Evolutionary conservation across 2,797 vertebrate species (phyloP).

Genomic region (Xiphophorus birchmanni): DNA sequence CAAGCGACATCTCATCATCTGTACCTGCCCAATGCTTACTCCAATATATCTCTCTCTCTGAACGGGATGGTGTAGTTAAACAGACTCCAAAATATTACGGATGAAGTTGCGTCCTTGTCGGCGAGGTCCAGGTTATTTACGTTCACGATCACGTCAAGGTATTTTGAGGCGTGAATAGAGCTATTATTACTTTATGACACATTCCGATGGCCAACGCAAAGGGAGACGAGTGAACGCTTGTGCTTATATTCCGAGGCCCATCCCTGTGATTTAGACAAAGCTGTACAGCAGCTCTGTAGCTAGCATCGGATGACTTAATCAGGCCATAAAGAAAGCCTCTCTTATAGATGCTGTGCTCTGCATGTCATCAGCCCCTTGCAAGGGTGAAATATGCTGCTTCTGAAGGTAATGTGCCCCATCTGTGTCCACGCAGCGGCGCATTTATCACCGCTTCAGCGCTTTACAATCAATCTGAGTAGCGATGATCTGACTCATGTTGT

Average conservation of each 20-base stretch:
- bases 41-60: background rate
- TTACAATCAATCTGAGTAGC: slow-evolving; percentile 75
- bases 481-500: slow-evolving; percentile 75
- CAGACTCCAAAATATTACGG: background rate
- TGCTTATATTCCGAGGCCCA: slow-evolving; percentile 46
- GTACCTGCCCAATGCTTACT: too few species aligned
- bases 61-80: background rate
- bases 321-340: slow-evolving; percentile 77
- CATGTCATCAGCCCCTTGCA: slow-evolving; percentile 77
- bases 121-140: background rate
- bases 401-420: slow-evolving; percentile 83
- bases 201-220: slow-evolving; percentile 54
- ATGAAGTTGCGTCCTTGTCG: background rate
- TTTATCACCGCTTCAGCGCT: slow-evolving; percentile 76
- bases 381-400: slow-evolving; percentile 78
- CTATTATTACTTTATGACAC: slow-evolving; percentile 44
- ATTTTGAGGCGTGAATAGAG: background rate
- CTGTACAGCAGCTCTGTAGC: slow-evolving; percentile 51
- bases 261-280: slow-evolving; percentile 71
- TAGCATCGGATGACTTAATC: slow-evolving; percentile 76
- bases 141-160: background rate
- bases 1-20: background rate
- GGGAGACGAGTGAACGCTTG: slow-evolving; percentile 40
- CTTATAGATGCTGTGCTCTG: slow-evolving; percentile 73
- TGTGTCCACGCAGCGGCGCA: slow-evolving; percentile 74